Evolutionary conservation across 2,113 vertebrate species (phyloP).

Genomic region (Garra rufa): DNA sequence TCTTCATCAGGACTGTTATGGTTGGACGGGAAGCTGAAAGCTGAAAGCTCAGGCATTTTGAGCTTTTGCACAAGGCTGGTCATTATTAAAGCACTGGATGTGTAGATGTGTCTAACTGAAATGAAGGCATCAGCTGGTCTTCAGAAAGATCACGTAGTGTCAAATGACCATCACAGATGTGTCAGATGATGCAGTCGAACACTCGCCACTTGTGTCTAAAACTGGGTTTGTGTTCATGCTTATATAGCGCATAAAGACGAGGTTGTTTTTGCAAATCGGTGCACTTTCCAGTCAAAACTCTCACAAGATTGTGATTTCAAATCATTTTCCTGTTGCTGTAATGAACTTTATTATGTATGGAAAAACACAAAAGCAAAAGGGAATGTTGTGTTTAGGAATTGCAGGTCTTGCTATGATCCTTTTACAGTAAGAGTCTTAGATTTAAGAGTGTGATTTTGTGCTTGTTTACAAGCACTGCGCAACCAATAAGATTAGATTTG

Average conservation of each 20-base stretch:
- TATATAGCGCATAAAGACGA: background rate
- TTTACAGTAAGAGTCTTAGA: background rate
- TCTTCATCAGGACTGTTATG: background rate
- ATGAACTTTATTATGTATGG: background rate
- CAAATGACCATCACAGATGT: background rate
- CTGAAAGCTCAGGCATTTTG: background rate
- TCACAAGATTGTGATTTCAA: background rate
- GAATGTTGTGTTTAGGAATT: background rate
- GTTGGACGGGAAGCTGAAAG: constrained; percentile 14
- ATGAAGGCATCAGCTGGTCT: background rate
- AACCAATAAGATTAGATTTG: constrained; percentile 13
- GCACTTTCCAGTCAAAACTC: background rate
- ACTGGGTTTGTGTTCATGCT: background rate
- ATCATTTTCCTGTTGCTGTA: background rate
- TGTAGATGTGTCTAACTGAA: background rate
- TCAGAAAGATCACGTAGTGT: background rate
- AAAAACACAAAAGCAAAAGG: background rate
- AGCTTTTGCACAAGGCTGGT: background rate
- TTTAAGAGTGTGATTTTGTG: background rate
- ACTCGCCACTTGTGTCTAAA: background rate
- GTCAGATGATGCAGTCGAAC: constrained; percentile 10
- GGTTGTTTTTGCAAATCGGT: background rate
- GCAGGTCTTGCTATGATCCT: background rate
- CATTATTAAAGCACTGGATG: background rate
- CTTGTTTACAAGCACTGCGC: constrained; percentile 11